These are phyloP conservation scores for Pollenia griseotomentosa DNA, from an alignment of 2,888 invertebrate genomes.

Conservation along the genomic window DNA sequence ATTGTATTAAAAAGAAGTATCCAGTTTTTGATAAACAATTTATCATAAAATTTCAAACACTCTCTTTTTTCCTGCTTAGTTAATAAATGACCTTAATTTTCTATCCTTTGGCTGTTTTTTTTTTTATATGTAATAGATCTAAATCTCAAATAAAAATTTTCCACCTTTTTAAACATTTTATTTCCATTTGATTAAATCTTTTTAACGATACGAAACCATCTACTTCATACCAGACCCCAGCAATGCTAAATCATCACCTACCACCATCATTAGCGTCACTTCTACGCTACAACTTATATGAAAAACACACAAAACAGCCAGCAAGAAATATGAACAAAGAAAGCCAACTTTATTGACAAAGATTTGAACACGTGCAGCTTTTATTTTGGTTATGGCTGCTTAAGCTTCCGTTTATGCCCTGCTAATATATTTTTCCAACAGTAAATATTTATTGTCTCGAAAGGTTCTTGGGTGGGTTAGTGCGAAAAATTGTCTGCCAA, in stretches of 20 bases:
- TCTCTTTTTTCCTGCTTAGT: neutral
- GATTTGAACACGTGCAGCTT: conserved; percentile 63
- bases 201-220: conserved; percentile 72
- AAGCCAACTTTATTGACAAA: conserved; percentile 19
- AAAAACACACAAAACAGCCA: conserved; percentile 9
- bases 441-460: conserved; percentile 12
- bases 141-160: conserved; percentile 77
- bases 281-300: neutral
- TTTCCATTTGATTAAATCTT: conserved; percentile 82
- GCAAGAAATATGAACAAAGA: conserved; percentile 27
- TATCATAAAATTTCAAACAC: conserved; percentile 38
- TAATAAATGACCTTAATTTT: conserved; percentile 41
- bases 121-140: conserved; percentile 77
- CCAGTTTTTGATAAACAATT: conserved; percentile 22
- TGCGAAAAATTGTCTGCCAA: conserved; percentile 52
- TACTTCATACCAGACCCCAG: conserved; percentile 1
- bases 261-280: conserved; percentile 11
- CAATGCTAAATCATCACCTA: conserved; percentile 38
- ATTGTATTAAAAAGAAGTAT: neutral
- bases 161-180: conserved; percentile 81
- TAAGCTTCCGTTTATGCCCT: conserved; percentile 55
- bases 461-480: conserved; percentile 12
- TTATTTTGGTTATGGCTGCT: conserved; percentile 67
- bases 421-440: conserved; percentile 14
- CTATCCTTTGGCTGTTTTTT: neutral